Conservation (phyloP, 2,113 vertebrate species). For the Tyto alba region DNA sequence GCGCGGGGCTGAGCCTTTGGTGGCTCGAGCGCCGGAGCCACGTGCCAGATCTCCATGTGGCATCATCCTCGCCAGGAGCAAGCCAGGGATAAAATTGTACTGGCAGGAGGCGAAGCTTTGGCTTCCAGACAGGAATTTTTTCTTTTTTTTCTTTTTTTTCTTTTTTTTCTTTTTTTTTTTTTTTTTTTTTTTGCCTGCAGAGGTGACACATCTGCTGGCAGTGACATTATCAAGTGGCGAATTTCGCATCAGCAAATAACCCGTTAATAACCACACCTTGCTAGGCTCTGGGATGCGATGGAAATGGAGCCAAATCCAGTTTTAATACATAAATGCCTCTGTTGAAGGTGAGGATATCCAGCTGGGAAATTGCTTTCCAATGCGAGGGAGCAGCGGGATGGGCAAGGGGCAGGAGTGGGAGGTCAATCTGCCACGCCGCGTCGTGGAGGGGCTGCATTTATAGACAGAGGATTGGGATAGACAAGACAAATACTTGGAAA, state of each 20-base stretch:
- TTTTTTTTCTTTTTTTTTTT: too few species aligned
- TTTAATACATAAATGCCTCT: background rate
- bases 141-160: too few species aligned
- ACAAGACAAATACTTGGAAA: background rate
- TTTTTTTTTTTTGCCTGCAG: background rate
- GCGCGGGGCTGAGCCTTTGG: background rate
- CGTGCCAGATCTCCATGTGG: background rate
- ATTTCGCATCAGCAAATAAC: background rate
- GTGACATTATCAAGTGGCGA: fast-evolving
- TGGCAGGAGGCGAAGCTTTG: background rate
- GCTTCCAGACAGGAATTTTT: background rate
- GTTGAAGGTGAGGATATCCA: fast-evolving
- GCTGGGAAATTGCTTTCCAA: background rate
- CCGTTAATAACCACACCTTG: background rate
- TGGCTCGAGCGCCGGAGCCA: background rate
- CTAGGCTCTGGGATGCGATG: background rate
- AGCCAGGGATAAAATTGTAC: background rate
- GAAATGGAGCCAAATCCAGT: background rate
- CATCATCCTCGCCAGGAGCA: background rate
- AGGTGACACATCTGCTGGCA: background rate
- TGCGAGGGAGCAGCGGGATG: background rate
- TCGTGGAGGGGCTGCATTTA: fast-evolving
- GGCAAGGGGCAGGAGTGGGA: background rate
- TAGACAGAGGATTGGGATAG: background rate
- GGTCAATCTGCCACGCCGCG: background rate